phyloP scores from a whole-genome alignment of 2,113 vertebrate genomes.

The Morone chrysops region DNA sequence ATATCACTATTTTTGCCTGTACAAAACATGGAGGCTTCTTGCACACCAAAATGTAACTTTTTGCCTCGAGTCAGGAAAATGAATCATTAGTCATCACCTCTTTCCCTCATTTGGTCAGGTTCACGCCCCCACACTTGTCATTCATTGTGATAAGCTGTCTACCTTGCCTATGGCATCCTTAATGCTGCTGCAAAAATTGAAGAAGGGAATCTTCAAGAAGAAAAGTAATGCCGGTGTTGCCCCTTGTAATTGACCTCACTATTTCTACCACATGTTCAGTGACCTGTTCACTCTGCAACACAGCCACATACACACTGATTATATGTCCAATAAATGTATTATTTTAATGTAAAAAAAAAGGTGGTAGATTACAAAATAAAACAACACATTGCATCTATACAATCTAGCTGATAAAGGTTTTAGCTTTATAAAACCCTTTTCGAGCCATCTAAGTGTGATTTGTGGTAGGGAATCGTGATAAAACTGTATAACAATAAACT shows the following conservation, averaged over 20 bases:
- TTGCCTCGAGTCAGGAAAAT: conserved; percentile 30
- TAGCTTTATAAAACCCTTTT: neutral
- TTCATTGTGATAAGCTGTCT: conserved; percentile 43
- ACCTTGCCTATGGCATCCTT: conserved; percentile 22
- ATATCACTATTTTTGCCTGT: conserved; percentile 8
- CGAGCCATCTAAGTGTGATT: neutral
- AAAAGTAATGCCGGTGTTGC: conserved; percentile 1
- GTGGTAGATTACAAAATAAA: neutral
- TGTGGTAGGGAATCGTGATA: neutral
- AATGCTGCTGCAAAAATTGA: conserved; percentile 2
- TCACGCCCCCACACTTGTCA: conserved; percentile 38
- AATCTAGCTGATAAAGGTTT: neutral
- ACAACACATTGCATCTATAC: neutral
- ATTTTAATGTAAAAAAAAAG: neutral
- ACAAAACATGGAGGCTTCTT: conserved; percentile 9
- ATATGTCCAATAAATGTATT: neutral
- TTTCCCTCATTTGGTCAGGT: conserved; percentile 45
- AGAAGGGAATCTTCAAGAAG: conserved; percentile 20
- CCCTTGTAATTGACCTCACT: neutral
- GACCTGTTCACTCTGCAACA: neutral
- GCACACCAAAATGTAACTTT: conserved; percentile 36
- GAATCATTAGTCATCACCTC: conserved; percentile 55
- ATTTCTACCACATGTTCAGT: conserved; percentile 3
- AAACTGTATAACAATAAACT: neutral
- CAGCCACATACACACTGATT: neutral